Base-by-base conservation (phyloP, 2,113 vertebrate genomes). In the Datnioides undecimradiatus region DNA sequence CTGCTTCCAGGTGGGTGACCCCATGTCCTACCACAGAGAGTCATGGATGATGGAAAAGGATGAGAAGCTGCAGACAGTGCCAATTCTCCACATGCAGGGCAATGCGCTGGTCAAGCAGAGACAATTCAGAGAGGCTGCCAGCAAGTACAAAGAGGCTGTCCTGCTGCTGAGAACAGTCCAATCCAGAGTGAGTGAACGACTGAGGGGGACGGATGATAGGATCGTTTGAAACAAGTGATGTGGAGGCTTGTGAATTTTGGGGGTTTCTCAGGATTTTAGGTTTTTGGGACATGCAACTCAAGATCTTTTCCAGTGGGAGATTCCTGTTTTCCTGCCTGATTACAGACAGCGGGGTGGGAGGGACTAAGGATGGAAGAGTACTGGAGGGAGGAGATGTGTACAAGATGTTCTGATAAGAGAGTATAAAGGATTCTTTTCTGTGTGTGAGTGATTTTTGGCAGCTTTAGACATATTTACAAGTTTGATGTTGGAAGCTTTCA, bases 11-110 rank as follows among this genome's bases (percentile, higher is more conserved):
- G 96, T 97, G 38, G 96, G 96, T 49, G 96, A 96, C 33, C 95
- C 95, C 41, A 91, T 95, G 0, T 96, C 96, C 0, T 97, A 97
- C 91, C 93, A 95, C 52, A 93, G 95, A 5, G 96, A 97, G 87
- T 97, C 96, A 0, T 97, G 96, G 96, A 96, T 97, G 88, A 97
- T 97, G 96, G 96, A 90, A 68, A 96, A 95, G 38, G 96, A 97
- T 57, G 96, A 97, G 91, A 97, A 97, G 93, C 90, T 97, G 87
- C 83, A 92, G 1, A 93, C 73, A 0, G 96, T 97, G 74, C 96
- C 96, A 0, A 38, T 85, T 46, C 91, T 97, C 55, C 96, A 97
- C 94, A 90, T 93, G 0, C 93, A 96, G 91, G 96, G 96, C 49
- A 97, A 97, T 14, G 73, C 87, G 2, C 90, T 97, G 1, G 96